Evolutionary conservation across 2,113 vertebrate species (phyloP), one percentile per base, ranked within the genome.

Genomic region (Oncorhynchus keta): DNA sequence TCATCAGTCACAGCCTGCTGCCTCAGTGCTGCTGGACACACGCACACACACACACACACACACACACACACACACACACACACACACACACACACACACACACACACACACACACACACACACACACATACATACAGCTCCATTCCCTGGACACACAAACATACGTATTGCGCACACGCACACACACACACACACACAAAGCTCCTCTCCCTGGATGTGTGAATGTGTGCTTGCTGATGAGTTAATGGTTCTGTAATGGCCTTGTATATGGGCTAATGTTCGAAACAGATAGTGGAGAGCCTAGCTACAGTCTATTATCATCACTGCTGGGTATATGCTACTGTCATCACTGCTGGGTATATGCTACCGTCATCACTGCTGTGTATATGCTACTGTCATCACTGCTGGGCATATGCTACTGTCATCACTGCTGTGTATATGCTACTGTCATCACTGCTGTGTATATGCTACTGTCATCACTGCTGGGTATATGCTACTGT

Each of bases 21-120:
- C 30, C 30, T 4, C 30, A 32, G 30, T 5, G 30, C 30, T 32
- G 30, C 30, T 32, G 30, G 30, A 32, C 30, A 32, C 30, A 0
- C 30, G 1, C 30, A 5, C 30, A 32, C 30, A 32, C 88, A 88
- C 86, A 86, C 28, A 28, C 28, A 28, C 78, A 84, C 76, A 74
- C 90, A 86, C 2, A 28, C 26, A 26, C 26, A 26, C 26, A 26
- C 1, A 26, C 26, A 26, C 28, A 28, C 78, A 84, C 26, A 28
- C 2, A 28, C 26, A 28, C 28, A 32, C 30, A 32, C 30, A 32
- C 78, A 84, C 76, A 74, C 90, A 86, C 28, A 28, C 78, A 84
- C 26, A 28, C 2, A 28, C 26, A 28, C 28, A 32, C 30, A 32
- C 30, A 32, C 78, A 84, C 76, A 74, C 90, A 86, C 59, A 11